Conservation (phyloP, 1,140 invertebrate genomes). For the Amyelois transitella region DNA sequence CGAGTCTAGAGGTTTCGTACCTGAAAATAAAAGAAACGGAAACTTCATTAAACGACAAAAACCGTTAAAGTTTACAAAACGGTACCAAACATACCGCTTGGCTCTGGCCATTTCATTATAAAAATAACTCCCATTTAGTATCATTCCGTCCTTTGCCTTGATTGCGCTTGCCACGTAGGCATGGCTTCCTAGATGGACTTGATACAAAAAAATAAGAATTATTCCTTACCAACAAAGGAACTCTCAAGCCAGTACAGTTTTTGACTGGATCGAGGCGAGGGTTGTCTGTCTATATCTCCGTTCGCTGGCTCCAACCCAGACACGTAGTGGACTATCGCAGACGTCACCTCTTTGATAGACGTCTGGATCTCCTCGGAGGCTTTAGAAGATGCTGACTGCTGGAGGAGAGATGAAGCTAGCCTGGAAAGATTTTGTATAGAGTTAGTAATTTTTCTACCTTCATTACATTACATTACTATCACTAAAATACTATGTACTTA, state of each 20-base stretch:
- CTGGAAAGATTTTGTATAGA: conserved; percentile 51
- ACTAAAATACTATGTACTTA: too few relatives aligned
- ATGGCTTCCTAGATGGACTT: background rate
- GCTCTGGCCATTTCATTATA: too few relatives aligned
- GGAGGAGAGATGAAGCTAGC: conserved; percentile 79
- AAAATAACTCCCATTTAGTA: too few relatives aligned
- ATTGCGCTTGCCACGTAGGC: too few relatives aligned
- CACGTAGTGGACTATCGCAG: conserved; percentile 94
- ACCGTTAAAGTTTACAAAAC: too few relatives aligned
- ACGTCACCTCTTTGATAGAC: conserved; percentile 93
- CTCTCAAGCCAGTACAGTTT: conserved; percentile 90
- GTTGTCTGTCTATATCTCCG: conserved; percentile 56
- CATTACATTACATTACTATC: too few relatives aligned
- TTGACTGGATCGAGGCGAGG: conserved; percentile 72
- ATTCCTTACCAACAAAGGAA: conserved; percentile 83
- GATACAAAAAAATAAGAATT: background rate
- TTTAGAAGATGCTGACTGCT: conserved; percentile 64
- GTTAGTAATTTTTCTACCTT: too few relatives aligned
- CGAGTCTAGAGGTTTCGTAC: conserved; percentile 87
- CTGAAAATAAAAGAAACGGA: conserved; percentile 55
- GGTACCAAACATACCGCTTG: too few relatives aligned
- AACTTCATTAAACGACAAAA: too few relatives aligned
- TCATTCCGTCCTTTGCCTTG: too few relatives aligned
- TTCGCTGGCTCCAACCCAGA: conserved; percentile 81
- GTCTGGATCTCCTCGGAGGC: conserved; percentile 88